Base-by-base conservation (phyloP, 2,797 vertebrate species). In the Acanthurus lineatus region DNA sequence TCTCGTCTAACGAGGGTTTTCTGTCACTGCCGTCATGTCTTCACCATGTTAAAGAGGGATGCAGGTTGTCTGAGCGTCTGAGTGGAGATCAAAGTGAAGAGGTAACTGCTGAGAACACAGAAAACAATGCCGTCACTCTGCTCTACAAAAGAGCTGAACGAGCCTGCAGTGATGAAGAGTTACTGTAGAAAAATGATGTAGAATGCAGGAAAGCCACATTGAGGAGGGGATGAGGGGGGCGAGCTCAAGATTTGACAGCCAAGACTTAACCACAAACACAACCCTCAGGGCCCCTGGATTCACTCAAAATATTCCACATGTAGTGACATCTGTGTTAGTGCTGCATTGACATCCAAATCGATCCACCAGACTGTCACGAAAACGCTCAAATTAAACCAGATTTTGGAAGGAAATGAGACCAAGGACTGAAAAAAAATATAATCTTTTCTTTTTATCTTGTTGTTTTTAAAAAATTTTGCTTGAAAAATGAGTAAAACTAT, bases 291-390 rank as follows among this genome's bases (percentile, higher is more conserved):
- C 78, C 85, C 65, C 80, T 66, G 75, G 82, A 88, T 83, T 86
- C 74, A 81, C 65, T 91, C 83, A 81, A 90, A 85, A 77, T 77
- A 80, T 89, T 89, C 77, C 77, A 88, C 87, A 67, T 73, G 82
- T 81, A 79, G 83, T 72, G 82, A 71, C 87, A 86, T 86, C 79
- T 88, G 85, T 79, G 76, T 84, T 86, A 47, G 76, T 2, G 35
- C 54, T 76, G 75, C 54, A 73, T 47, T 51, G 74, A 69, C 44
- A 10, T 38, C 35, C 52, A 83, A 52, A 84, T 56, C 58, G 85
- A 87, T 84, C 78, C 69, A 69, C 28, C 77, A 83, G 76, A 61
- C 77, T 61, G 58, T 76, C 69, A 35, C 61, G n/a, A 77, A 81
- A 81, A 72, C 25, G 44, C 20, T 53, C 1, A 79, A 76, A 51